Base-by-base conservation (phyloP, 2,888 invertebrate species). In the Meteorus colon region DNA sequence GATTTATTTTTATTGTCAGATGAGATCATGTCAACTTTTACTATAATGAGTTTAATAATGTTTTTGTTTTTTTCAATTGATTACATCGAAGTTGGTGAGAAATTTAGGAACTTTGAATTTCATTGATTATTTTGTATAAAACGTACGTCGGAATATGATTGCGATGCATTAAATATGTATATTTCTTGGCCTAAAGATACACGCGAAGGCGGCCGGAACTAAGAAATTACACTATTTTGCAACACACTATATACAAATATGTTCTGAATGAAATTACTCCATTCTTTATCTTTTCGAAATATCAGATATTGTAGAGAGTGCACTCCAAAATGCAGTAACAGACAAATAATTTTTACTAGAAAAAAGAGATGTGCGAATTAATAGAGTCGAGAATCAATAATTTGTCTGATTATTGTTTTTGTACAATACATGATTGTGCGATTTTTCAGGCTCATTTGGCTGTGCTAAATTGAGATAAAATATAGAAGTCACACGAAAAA, bases 211-310 rank as follows among this genome's bases (percentile, higher is more conserved):
- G 79, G 82, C 79, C 80, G 80, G 81, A 82, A 80, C 80, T 81
- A 80, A 80, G 80, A 81, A 80, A 80, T 81, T 79, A 82, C 82
- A 82, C 83, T 83, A 84, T 84, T 83, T 84, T 83, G 82, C 83
- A 83, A 80, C 74, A 68, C 8, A 55, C 55, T 27, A 29, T 68
- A 68, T 31, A 83, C 82, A 82, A 80, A 83, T 84, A 83, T 83
- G 82, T 84, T 84, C 83, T 83, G 82, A 83, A 81, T 81, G 75
- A 78, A 79, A 78, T 78, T 80, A 79, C 79, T 79, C 78, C 77
- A 80, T 78, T 77, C 77, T 78, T 77, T 81, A 77, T 78, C 79
- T 80, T 55, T 55, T 81, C 80, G 77, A 82, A 82, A 79, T 80
- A 80, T 80, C 77, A 75, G 78, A 55, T 69, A 77, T 77, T 77